These are phyloP conservation scores for Plebejus melissa DNA, from an alignment of 2,888 invertebrate species.

Conservation along the genomic window DNA sequence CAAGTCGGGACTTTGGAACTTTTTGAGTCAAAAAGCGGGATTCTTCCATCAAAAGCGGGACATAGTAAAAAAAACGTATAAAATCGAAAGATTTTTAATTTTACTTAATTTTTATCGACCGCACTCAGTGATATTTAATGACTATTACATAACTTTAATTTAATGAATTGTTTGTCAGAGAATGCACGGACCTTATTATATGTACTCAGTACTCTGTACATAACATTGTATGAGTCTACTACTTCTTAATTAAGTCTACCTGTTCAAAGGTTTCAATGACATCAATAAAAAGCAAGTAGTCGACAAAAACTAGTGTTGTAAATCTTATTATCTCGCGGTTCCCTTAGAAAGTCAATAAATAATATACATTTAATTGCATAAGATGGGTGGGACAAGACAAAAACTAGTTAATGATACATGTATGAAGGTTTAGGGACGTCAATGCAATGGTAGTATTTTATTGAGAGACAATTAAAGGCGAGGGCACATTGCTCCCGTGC, in stretches of 20 bases:
- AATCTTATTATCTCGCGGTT: background rate
- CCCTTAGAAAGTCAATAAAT: slow-evolving; percentile 22
- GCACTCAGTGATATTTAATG: background rate
- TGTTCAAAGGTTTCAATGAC: background rate
- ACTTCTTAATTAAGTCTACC: background rate
- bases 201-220: background rate
- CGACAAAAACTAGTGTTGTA: background rate
- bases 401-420: background rate
- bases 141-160: too few species aligned
- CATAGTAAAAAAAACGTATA: too few species aligned
- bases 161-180: too few species aligned
- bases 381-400: background rate
- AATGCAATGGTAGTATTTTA: background rate
- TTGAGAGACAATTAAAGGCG: background rate
- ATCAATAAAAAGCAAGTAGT: background rate
- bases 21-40: too few species aligned
- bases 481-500: too few species aligned
- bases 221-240: background rate
- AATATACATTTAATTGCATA: slow-evolving; percentile 21
- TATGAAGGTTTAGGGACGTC: background rate
- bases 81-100: too few species aligned
- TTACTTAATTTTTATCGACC: background rate
- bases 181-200: too few species aligned
- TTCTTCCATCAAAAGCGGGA: too few species aligned
- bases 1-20: too few species aligned